Conservation (phyloP, 2,888 invertebrate species). For the Oxyteleia sp. region DNA sequence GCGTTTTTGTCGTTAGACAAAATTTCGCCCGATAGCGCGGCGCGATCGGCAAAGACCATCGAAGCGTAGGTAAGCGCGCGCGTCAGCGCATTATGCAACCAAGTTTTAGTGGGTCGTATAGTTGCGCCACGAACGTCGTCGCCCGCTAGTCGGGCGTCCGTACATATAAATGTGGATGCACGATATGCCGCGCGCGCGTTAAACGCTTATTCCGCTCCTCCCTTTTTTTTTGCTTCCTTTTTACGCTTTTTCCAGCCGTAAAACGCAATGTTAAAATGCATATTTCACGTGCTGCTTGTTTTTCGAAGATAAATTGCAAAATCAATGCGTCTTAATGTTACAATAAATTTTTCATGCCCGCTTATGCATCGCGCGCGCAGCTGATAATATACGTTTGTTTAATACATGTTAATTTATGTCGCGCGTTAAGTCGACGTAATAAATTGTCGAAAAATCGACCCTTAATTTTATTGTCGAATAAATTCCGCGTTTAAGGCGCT, state of each 20-base stretch:
- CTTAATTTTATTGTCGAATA: constrained; percentile 30
- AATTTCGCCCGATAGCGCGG: constrained; percentile 55
- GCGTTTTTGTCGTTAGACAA: constrained; percentile 19
- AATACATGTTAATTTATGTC: constrained; percentile 53
- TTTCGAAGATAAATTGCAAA: constrained; percentile 57
- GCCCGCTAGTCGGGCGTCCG: constrained; percentile 71
- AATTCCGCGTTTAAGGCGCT: constrained; percentile 22
- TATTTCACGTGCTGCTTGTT: constrained; percentile 62
- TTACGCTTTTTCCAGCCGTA: constrained; percentile 58
- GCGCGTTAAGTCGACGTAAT: constrained; percentile 38
- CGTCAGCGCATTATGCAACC: constrained; percentile 83
- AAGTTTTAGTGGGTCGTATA: constrained; percentile 86
- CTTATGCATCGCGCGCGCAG: constrained; percentile 21
- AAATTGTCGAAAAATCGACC: constrained; percentile 44
- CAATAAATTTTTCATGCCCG: constrained; percentile 59
- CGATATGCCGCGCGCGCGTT: constrained; percentile 65
- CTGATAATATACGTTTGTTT: constrained; percentile 51
- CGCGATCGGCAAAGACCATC: constrained; percentile 68
- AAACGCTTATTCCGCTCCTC: constrained; percentile 61
- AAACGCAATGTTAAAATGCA: constrained; percentile 60
- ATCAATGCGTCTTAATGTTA: constrained; percentile 65
- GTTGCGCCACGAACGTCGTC: constrained; percentile 82
- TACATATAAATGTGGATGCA: constrained; percentile 58
- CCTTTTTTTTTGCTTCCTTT: constrained; percentile 57
- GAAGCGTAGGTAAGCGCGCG: constrained; percentile 74